Evolutionary conservation across 2,888 invertebrate genomes (phyloP).

Genomic region (Leptogaster cylindrica): DNA sequence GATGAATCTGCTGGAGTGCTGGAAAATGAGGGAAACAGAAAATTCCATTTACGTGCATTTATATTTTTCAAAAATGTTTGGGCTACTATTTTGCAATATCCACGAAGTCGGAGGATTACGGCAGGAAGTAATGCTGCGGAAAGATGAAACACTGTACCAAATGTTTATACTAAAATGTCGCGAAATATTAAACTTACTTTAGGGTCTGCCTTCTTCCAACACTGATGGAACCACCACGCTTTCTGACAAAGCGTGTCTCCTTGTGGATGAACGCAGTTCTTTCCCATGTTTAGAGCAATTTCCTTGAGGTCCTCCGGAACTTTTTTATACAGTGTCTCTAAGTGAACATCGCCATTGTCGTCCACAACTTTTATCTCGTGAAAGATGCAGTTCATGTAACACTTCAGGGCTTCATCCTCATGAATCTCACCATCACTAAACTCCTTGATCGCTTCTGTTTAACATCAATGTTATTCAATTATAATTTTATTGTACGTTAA

Average conservation of each 20-base stretch:
- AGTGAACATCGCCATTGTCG: slow-evolving; percentile 60
- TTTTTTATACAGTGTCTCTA: slow-evolving; percentile 55
- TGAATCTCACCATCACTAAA: slow-evolving; percentile 61
- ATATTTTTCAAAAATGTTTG: too few species aligned
- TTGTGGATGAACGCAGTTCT: slow-evolving; percentile 56
- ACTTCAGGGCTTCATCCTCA: slow-evolving; percentile 60
- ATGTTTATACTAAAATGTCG: too few species aligned
- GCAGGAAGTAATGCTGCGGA: slow-evolving; percentile 23
- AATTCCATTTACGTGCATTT: too few species aligned
- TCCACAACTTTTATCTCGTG: slow-evolving; percentile 59
- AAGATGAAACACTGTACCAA: not conserved
- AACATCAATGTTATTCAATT: slow-evolving; percentile 9
- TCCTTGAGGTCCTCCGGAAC: slow-evolving; percentile 55
- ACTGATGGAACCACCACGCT: slow-evolving; percentile 61
- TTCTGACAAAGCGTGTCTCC: slow-evolving; percentile 59
- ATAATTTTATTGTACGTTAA: too few species aligned
- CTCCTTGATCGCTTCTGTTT: slow-evolving; percentile 58
- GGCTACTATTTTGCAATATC: too few species aligned
- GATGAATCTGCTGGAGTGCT: too few species aligned
- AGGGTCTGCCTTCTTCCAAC: slow-evolving; percentile 56
- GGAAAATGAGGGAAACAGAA: too few species aligned
- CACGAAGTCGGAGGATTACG: not conserved
- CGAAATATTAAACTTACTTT: slow-evolving; percentile 53
- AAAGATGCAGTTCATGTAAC: slow-evolving; percentile 61
- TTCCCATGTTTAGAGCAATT: slow-evolving; percentile 55